Base-by-base conservation (phyloP, 2,888 invertebrate genomes). In the Dryobotodes eremita region DNA sequence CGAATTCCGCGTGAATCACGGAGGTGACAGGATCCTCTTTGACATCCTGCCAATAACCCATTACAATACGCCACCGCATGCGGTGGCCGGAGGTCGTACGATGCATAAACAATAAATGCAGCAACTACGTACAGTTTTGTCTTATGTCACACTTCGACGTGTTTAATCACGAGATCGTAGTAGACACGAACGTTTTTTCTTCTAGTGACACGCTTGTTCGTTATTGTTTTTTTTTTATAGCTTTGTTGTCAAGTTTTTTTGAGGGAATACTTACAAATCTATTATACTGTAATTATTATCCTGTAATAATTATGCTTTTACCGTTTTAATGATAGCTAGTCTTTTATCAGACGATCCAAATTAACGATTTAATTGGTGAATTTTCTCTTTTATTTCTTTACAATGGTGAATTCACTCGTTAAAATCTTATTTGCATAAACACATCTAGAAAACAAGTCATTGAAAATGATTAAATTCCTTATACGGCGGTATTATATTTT, bases 21-120 rank as follows among this genome's bases (percentile, higher is more conserved):
- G 31, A 66, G 71, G 65, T 83, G 80, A 69, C 83, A 86, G 91
- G 91, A 92, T 93, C 91, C 91, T 82, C 85, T 83, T 90, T 90
- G 90, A 93, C 90, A 94, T 96, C 94, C 95, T 95, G 96, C 93
- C 96, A 96, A 95, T 94, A 95, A 96, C 96, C 96, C 94, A 94
- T 94, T 94, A 95, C 92, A 93, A 93, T 93, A 89, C 86, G 83
- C 86, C 75, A 81, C 17, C 59, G 55, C 83, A 84, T 84, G 86
- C 86, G 87, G 80, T 87, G 84, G 84, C 79, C 83, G 86, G 89
- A 88, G 87, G 88, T 86, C 82, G 82, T 71, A 77, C 82, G 80
- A 79, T 85, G 87, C 88, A 85, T 89, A 88, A 88, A 89, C 85
- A 89, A 87, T 89, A 87, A 86, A 89, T 90, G 90, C 88, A 91